Evolutionary conservation across 2,888 invertebrate genomes (phyloP).

Genomic region (Yponomeuta cagnagella): DNA sequence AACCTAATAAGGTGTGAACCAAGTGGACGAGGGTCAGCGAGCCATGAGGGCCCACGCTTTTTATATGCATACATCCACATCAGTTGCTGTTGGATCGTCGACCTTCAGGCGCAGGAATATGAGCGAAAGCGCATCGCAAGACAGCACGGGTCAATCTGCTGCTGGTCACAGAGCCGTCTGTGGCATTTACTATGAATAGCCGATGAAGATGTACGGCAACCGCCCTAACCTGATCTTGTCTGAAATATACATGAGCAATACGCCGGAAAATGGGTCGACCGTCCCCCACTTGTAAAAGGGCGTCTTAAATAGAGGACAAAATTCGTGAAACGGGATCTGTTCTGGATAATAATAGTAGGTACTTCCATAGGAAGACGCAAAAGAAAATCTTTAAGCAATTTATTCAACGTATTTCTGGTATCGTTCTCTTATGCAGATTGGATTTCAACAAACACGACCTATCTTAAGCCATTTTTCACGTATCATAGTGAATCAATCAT

Average conservation of each 20-base stretch:
- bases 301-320: not conserved
- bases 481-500: too few relatives aligned
- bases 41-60: not conserved
- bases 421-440: too few relatives aligned
- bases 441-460: too few relatives aligned
- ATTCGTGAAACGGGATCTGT: not conserved
- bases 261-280: not conserved
- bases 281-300: not conserved
- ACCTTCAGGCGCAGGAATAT: not conserved
- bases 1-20: slow-evolving; percentile 1
- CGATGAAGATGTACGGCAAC: not conserved
- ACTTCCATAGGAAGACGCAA: not conserved
- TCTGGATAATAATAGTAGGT: not conserved
- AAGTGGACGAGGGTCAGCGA: not conserved
- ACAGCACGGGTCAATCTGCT: not conserved
- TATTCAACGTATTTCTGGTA: too few relatives aligned
- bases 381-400: not conserved
- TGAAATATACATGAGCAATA: not conserved
- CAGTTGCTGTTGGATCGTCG: not conserved
- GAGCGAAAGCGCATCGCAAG: not conserved
- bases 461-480: too few relatives aligned
- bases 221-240: not conserved
- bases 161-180: not conserved
- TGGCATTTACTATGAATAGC: not conserved
- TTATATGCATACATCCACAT: not conserved